These are phyloP conservation scores for Centropristis striata DNA, from an alignment of 2,113 vertebrate species.

Conservation along the genomic window DNA sequence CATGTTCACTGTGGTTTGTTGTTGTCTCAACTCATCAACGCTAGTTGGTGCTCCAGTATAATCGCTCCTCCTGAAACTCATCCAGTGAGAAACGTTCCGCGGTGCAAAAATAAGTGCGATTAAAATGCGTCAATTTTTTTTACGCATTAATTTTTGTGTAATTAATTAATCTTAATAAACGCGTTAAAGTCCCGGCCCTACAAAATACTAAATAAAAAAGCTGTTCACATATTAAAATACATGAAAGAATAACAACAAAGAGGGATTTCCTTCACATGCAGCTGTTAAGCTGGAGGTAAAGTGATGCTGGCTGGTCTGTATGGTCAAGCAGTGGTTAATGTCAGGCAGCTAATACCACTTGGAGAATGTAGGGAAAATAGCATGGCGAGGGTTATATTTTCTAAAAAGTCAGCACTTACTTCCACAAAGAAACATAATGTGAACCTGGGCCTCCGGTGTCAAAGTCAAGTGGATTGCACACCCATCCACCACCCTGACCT, in stretches of 20 bases:
- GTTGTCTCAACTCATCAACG: too few relatives aligned
- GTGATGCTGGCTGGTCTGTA: background rate
- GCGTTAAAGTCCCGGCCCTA: too few relatives aligned
- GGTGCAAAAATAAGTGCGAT: too few relatives aligned
- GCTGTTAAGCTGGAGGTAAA: background rate
- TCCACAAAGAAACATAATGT: background rate
- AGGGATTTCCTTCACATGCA: background rate
- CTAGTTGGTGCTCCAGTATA: too few relatives aligned
- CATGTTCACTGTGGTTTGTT: too few relatives aligned
- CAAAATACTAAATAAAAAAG: too few relatives aligned
- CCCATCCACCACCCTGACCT: background rate
- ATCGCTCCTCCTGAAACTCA: too few relatives aligned
- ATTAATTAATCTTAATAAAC: too few relatives aligned
- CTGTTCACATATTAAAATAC: too few relatives aligned
- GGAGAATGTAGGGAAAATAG: background rate
- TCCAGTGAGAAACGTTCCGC: too few relatives aligned
- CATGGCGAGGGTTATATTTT: background rate
- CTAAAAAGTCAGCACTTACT: background rate
- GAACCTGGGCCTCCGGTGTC: constrained; percentile 1
- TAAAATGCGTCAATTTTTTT: too few relatives aligned
- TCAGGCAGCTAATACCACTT: background rate
- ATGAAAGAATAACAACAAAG: background rate
- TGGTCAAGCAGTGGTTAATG: background rate
- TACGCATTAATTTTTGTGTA: too few relatives aligned
- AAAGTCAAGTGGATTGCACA: background rate